Percentiles rank a stretch among this genome's conserved stretches.
phyloP scores from a whole-genome alignment of 2,113 vertebrate genomes.

The Ptilorrhoa leucosticta region DNA sequence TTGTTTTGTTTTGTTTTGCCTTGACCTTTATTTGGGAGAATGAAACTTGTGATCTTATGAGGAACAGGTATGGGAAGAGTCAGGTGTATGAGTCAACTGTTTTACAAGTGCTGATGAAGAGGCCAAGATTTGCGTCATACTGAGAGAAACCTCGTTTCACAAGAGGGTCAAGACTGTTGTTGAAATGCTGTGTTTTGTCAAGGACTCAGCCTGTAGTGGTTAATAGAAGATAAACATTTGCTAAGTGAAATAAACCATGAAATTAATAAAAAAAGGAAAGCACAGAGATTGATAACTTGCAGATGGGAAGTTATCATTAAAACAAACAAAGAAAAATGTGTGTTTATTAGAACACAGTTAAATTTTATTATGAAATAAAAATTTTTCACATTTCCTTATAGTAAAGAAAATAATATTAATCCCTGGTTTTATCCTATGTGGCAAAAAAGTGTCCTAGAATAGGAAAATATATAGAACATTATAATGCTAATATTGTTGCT shows the following conservation, averaged over 20 bases:
- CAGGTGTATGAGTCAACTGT: constrained; percentile 30
- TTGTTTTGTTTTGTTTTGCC: not conserved
- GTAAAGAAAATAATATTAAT: not conserved
- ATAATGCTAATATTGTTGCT: not conserved
- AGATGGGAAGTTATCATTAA: not conserved
- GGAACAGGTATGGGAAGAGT: not conserved
- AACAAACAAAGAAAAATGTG: not conserved
- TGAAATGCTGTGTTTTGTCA: constrained; percentile 25
- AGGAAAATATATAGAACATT: not conserved
- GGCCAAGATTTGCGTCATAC: constrained; percentile 42
- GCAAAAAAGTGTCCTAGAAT: not conserved
- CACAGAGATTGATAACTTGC: not conserved
- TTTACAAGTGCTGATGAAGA: constrained; percentile 51
- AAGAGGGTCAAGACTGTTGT: not conserved
- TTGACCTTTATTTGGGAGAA: constrained; percentile 9
- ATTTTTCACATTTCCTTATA: not conserved
- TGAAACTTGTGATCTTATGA: constrained; percentile 1
- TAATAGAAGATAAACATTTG: constrained; percentile 7
- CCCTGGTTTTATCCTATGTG: not conserved
- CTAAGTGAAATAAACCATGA: not conserved
- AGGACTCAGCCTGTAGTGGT: not conserved
- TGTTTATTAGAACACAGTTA: not conserved
- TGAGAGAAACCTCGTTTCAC: constrained; percentile 3
- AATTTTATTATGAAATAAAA: not conserved
- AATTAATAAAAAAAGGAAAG: not conserved